Percentiles rank a stretch among this genome's conserved stretches.
These are phyloP conservation scores for Orgyia antiqua DNA, from an alignment of 2,888 invertebrate genomes.

Conservation along the genomic window DNA sequence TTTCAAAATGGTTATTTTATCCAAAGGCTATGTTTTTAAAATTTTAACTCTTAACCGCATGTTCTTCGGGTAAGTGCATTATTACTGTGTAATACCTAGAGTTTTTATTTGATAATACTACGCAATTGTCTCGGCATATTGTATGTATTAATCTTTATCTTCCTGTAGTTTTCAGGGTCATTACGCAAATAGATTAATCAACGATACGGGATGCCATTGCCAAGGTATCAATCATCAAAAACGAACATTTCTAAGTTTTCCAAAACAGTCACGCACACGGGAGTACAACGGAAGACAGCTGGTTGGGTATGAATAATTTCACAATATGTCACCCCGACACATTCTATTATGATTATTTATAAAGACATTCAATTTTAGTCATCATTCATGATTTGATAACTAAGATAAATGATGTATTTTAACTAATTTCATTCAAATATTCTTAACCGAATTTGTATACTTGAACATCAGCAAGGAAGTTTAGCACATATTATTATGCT, in stretches of 20 bases:
- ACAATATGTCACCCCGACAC: no score
- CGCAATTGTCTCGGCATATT: neutral
- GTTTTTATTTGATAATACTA: neutral
- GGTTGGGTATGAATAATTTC: constrained; percentile 80
- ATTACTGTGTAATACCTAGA: neutral
- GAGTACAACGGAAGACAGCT: constrained; percentile 85
- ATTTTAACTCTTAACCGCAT: constrained; percentile 31
- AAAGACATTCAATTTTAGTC: no score
- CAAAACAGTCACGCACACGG: constrained; percentile 72
- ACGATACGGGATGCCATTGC: constrained; percentile 50
- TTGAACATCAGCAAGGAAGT: no score
- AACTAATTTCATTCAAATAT: no score
- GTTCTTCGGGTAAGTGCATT: constrained; percentile 33
- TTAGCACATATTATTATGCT: no score
- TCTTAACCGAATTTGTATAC: no score
- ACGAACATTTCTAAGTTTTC: constrained; percentile 56
- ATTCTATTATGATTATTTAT: no score
- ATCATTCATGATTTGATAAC: no score
- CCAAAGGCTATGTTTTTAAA: constrained; percentile 30
- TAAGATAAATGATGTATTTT: no score
- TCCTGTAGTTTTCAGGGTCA: constrained; percentile 72
- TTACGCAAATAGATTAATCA: constrained; percentile 60
- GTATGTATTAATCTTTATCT: constrained; percentile 8
- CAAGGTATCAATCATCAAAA: constrained; percentile 39
- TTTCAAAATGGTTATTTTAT: constrained; percentile 48